A percentile compares a stretch with the other conserved stretches of the same genome.
Conservation (phyloP, 1,140 invertebrate species). For the Heliconius hewitsoni region DNA sequence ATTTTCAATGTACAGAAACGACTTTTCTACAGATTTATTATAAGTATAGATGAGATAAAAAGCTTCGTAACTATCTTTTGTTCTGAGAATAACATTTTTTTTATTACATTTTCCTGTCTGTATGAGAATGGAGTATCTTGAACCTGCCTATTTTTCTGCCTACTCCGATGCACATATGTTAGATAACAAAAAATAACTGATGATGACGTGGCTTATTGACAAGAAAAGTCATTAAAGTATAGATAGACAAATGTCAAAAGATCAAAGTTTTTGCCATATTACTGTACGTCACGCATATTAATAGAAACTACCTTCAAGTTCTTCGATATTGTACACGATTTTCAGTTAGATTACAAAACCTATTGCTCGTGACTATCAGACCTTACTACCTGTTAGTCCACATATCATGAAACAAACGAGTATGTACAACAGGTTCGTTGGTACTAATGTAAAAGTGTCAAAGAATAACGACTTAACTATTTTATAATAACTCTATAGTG, state of each 20-base stretch:
- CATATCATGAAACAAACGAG: neutral
- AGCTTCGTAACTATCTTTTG: neutral
- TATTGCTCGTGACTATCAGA: neutral
- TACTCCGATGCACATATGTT: too few species aligned
- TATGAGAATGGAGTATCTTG: neutral
- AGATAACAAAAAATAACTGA: too few species aligned
- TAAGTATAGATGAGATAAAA: conserved; percentile 5
- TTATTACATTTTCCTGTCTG: neutral
- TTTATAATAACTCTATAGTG: neutral
- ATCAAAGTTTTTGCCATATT: too few species aligned
- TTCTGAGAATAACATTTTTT: neutral
- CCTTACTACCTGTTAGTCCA: conserved; percentile 3
- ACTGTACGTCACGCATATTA: neutral
- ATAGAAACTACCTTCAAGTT: neutral
- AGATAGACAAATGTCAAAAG: too few species aligned
- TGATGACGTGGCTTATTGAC: too few species aligned
- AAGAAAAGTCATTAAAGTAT: too few species aligned
- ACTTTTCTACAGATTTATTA: too few species aligned
- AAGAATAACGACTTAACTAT: too few species aligned
- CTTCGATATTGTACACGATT: neutral
- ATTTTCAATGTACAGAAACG: too few species aligned
- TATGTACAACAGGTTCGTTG: neutral
- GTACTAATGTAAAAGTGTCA: neutral
- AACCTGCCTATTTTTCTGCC: too few species aligned
- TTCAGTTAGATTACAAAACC: neutral